Evolutionary conservation across 2,797 vertebrate species (phyloP).

Genomic region (Microctenopoma lineatum): DNA sequence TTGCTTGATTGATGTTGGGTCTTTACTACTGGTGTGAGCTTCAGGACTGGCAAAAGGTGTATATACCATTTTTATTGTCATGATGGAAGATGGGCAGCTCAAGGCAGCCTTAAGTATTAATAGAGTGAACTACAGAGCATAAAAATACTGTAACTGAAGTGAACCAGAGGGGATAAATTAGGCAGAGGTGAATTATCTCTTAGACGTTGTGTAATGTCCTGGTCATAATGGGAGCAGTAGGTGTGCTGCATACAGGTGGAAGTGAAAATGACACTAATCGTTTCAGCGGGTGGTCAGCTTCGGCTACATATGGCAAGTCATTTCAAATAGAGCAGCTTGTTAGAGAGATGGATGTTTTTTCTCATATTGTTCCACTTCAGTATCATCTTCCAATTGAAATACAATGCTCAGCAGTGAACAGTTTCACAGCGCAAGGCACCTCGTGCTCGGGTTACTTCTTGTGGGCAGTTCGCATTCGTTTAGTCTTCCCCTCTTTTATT

Average conservation of each 20-base stretch:
- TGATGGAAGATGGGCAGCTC: conserved; percentile 50
- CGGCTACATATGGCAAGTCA: conserved; percentile 7
- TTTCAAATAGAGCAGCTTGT: conserved; percentile 26
- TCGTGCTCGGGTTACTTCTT: conserved; percentile 25
- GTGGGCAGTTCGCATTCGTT: conserved; percentile 52
- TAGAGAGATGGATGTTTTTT: conserved; percentile 11
- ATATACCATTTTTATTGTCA: conserved; percentile 52
- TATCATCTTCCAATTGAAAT: conserved; percentile 43
- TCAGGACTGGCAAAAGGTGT: conserved; percentile 31
- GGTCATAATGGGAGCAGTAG: conserved; percentile 39
- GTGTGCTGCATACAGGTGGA: conserved; percentile 43
- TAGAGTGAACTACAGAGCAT: conserved; percentile 58
- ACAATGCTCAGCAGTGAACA: conserved; percentile 22
- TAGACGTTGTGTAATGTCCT: conserved; percentile 44
- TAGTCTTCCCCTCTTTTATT: conserved; percentile 49
- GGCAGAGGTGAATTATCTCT: conserved; percentile 48
- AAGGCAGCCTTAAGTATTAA: conserved; percentile 70
- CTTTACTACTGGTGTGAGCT: conserved; percentile 33
- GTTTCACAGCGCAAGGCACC: conserved; percentile 30
- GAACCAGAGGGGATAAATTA: conserved; percentile 61
- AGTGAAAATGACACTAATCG: conserved; percentile 32
- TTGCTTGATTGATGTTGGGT: conserved; percentile 46
- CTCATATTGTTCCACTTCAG: conserved; percentile 15
- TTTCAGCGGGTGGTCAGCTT: conserved; percentile 16
- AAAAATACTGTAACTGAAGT: conserved; percentile 60